A percentile compares a stretch with the other conserved stretches of the same genome.
Conservation (phyloP, 2,113 vertebrate genomes). For the Thymallus thymallus region DNA sequence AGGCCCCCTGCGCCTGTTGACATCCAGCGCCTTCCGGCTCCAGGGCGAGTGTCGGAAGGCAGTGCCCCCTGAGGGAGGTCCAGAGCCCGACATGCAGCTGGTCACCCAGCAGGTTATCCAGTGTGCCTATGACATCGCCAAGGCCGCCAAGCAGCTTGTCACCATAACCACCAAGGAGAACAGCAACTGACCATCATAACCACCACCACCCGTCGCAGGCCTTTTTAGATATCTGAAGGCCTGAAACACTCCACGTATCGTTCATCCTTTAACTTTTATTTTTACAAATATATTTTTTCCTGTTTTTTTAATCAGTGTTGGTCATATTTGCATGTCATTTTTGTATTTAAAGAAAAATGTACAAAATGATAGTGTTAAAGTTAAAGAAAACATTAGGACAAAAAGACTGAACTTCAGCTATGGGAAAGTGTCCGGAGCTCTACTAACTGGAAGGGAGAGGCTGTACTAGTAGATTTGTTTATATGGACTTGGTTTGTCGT, state of each 20-base stretch:
- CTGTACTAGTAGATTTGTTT: constrained; percentile 5
- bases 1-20: constrained; percentile 87
- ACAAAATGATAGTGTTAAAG: constrained; percentile 17
- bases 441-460: neutral
- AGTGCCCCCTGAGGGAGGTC: constrained; percentile 73
- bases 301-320: constrained; percentile 74
- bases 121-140: constrained; percentile 98
- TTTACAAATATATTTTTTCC: neutral
- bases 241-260: constrained; percentile 50
- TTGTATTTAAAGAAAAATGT: constrained; percentile 59
- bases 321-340: constrained; percentile 86
- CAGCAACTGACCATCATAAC: constrained; percentile 74
- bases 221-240: constrained; percentile 58
- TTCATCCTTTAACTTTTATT: constrained; percentile 29
- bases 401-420: constrained; percentile 12
- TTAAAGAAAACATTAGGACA: constrained; percentile 38
- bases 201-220: constrained; percentile 32
- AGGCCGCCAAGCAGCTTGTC: constrained; percentile 96
- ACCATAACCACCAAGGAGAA: constrained; percentile 99
- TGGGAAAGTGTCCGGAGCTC: constrained; percentile 22
- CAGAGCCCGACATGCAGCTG: constrained; percentile 84
- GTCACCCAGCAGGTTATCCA: constrained; percentile 98
- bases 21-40: constrained; percentile 89
- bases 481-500: constrained; percentile 31
- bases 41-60: constrained; percentile 89